Evolutionary conservation across 2,113 vertebrate genomes (phyloP), one percentile per base, ranked within the genome.

Genomic region (Grus americana): DNA sequence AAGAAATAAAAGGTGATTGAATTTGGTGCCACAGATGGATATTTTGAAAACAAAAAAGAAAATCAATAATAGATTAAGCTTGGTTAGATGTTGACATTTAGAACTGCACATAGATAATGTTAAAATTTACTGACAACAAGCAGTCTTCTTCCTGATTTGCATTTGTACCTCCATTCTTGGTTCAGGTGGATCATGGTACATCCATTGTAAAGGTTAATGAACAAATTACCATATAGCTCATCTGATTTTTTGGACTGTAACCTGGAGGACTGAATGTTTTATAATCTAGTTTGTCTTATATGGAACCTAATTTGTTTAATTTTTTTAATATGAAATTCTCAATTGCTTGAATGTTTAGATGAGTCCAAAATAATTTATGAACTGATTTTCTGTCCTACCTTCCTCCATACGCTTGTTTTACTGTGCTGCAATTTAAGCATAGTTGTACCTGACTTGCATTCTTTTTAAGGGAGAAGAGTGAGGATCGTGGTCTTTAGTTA

Each of bases 51-150:
- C 79, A 97, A 63, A 93, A 84, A 95, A 85, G 80, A 92, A 97
- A 94, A 96, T 98, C 89, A 97, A 42, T 96, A 97, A 82, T 88
- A 93, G 80, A 97, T 97, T 95, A 97, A 58, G 73, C 61, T 89
- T 97, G 89, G 98, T 98, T 97, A 96, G 68, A 93, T 97, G 93
- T 83, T 98, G 97, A 97, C 95, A 97, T 98, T 98, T 97, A 96
- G 68, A 95, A 95, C 80, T 85, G 67, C 57, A 73, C 50, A 71
- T 85, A 92, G 82, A 80, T 84, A 96, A 97, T 97, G 81, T 96
- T 95, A 98, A 94, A 97, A 97, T 95, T 73, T 80, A 93, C 89
- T 90, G 80, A 94, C 93, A 96, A 73, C 63, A 96, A 46, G 59
- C 66, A 91, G n/a, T 94, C 70, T 90, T 92, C 46, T 75, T 94